phyloP scores from a whole-genome alignment of 2,797 vertebrate genomes.

The Trichosurus vulpecula region DNA sequence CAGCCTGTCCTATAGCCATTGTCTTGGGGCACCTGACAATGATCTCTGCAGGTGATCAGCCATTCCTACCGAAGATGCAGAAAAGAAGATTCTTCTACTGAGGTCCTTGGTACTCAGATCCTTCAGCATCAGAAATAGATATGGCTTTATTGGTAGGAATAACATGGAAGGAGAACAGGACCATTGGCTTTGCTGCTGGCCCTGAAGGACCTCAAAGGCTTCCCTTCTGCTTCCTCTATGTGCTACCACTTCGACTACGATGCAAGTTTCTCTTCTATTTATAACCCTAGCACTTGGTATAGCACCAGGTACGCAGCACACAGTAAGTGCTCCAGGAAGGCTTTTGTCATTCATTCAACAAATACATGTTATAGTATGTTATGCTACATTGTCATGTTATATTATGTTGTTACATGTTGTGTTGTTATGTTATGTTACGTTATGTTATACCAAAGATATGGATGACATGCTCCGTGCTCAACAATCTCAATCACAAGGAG shows the following conservation, averaged over 20 bases:
- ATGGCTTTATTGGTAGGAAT: not conserved
- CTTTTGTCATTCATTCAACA: not conserved
- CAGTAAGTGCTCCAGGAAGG: not conserved
- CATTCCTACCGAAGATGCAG: not conserved
- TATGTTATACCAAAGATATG: not conserved
- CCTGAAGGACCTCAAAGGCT: accelerated
- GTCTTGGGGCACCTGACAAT: not conserved
- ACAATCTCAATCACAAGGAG: not conserved
- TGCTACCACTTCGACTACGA: not conserved
- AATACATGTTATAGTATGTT: not conserved
- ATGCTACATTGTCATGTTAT: no score
- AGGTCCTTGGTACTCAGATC: not conserved
- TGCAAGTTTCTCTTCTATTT: not conserved
- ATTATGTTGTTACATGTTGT: no score
- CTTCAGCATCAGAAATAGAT: not conserved
- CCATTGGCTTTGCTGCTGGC: not conserved
- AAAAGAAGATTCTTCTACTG: not conserved
- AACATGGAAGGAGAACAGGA: not conserved
- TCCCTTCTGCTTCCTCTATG: not conserved
- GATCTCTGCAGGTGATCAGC: not conserved
- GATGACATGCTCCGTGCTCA: not conserved
- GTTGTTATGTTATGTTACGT: not conserved
- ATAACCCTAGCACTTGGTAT: not conserved
- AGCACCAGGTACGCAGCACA: not conserved
- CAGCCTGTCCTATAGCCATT: no score